Evolutionary conservation across 2,888 invertebrate species (phyloP).

Genomic region (Bugulina stolonifera): DNA sequence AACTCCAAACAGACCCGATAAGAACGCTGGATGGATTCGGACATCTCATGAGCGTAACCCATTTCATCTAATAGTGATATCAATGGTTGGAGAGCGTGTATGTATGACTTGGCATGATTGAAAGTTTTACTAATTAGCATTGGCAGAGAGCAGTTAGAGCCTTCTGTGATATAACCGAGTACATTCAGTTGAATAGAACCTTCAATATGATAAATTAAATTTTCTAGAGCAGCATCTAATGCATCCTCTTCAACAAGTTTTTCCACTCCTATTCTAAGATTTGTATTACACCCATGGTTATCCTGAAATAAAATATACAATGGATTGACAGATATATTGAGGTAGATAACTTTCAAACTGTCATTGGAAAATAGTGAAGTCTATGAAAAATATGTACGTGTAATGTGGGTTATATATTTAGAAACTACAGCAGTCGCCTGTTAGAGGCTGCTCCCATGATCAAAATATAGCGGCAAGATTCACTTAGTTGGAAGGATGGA

Average conservation of each 20-base stretch:
- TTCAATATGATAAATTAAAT: neutral
- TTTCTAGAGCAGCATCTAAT: conserved; percentile 30
- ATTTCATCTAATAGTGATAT: neutral
- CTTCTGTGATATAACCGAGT: neutral
- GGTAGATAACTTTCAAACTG: no score
- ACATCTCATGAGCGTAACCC: neutral
- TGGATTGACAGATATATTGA: no score
- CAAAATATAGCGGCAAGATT: no score
- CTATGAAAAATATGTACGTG: no score
- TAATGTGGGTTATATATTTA: no score
- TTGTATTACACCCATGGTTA: neutral
- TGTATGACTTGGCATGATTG: neutral
- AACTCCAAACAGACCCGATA: neutral
- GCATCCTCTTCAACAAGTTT: conserved; percentile 30
- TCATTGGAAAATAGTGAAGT: no score
- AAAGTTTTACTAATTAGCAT: neutral
- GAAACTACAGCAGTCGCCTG: no score
- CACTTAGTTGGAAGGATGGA: no score
- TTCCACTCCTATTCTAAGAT: conserved; percentile 24
- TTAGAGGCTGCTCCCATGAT: no score
- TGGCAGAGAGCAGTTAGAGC: neutral
- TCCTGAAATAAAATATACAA: conserved; percentile 24
- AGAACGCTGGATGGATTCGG: neutral
- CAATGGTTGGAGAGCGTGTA: neutral
- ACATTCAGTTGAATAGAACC: neutral